Base-by-base conservation (phyloP, 1,140 invertebrate genomes). In the Sminthurides bifidus region DNA sequence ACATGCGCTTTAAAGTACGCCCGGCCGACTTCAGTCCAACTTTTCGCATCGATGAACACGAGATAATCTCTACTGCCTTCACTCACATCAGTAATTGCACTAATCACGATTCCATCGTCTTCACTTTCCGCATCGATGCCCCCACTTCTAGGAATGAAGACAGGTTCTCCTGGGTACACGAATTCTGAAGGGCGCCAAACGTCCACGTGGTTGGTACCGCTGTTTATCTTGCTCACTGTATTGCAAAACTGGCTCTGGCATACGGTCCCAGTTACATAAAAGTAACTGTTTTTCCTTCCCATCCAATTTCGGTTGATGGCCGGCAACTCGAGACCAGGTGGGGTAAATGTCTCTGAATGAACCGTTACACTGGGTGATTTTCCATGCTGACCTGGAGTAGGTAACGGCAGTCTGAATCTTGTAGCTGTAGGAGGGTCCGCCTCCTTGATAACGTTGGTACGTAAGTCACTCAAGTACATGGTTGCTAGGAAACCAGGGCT, bases 1-100 rank as follows among this genome's bases (percentile, higher is more conserved):
- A 64, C 52, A 21, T 61, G 50, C 8, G 56, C 37, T 15, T 56
- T 57, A 38, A 58, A 53, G 21, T 55, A 38, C 1, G 48, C 71
- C 49, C 70, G 52, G 6, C 68, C 73, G 1, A 74, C 45, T 61
- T 74, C 72, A 14, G 48, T 67, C 55, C 73, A 61, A n/a, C 56
- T 66, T 48, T 65, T 60, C 2, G 70, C 72, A 61, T 74, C 67
- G 27, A 74, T 59, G 21, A 74, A 58, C 8, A 71, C 26, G 5
- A 74, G 46, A 51, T 67, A 73, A 58, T 69, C 64, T 8, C 63
- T 59, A 15, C 63, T 44, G 24, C 58, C 59, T 5, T 46, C 40
- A 6, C 66, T 60, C 1, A 63, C 57, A 44, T 68, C 61, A 48
- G 62, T 62, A 3, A 67, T 57, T 41, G 54, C 48, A 15, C 56